Evolutionary conservation across 2,113 vertebrate species (phyloP), one percentile per base, ranked within the genome.

Genomic region (Corydoras sp.): DNA sequence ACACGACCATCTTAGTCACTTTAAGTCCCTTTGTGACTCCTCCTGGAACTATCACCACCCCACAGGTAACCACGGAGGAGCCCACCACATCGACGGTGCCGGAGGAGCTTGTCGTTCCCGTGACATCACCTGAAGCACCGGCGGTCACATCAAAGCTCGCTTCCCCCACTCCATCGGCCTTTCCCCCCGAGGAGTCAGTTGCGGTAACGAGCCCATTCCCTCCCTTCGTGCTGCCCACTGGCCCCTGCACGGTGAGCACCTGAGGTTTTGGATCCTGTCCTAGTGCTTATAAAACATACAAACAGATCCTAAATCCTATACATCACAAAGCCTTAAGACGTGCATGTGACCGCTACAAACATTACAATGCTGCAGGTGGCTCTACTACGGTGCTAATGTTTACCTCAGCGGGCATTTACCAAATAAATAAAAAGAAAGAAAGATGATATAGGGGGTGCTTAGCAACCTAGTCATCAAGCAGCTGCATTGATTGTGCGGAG

Each of bases 211-310:
- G 84, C 15, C 72, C 74, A 5, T 51, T 68, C 31, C 78, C 79
- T 59, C 81, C 85, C 0, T 83, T 88, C 9, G 9, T 87, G 11
- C 58, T 83, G 64, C 85, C 89, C 56, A 89, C 87, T 1, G 76
- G 85, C 2, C 84, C 87, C 12, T 91, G 90, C 76, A 90, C 85
- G 62, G 90, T 91, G 80, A 86, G 89, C 72, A 55, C n/a, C 4
- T 15, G 5, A 9, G 12, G 5, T 5, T 43, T 8, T 2, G 4
- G 35, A 43, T 5, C 35, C 35, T 4, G 35, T 43, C 35, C 35
- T 8, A 43, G 7, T 43, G 35, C 35, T 43, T 43, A 43, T 43
- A 43, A 43, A 43, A 43, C 35, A 43, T 43, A 43, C 35, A 2
- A 43, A 24, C 18, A 24, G 18, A 1, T 24, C 18, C 7, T 43